Base-by-base conservation (phyloP, 2,888 invertebrate species). In the Zygothrica quintamaculata region DNA sequence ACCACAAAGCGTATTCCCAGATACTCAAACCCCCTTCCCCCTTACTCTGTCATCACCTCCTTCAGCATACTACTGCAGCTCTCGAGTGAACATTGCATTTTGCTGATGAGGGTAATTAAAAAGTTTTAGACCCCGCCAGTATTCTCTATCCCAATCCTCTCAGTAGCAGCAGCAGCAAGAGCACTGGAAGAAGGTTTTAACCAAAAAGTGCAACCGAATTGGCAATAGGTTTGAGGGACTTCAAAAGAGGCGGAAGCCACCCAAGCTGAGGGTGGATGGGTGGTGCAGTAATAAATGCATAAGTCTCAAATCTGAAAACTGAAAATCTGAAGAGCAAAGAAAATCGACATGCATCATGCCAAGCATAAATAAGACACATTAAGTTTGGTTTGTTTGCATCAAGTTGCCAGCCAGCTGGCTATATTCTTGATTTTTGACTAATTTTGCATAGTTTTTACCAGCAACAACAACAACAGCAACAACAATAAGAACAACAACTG, bases 21-120 rank as follows among this genome's bases (percentile, higher is more conserved):
- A 15, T 44, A n/a, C n/a, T n/a, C 29, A 6, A 33, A 46, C 1
- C 22, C 25, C 8, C 9, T 11, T 11, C 7, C 25, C 8, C 11
- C 22, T 18, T 9, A 12, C 29, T 13, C 12, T 5, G 11, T 1
- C 26, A 36, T 18, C 13, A 15, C 5, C 13, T 22, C 15, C 7
- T 4, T 13, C 6, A 2, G 26, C 43, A 43, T 50, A 44, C 50
- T 36, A 31, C 36, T 33, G 36, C 43, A 36, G 69, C 53, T 33
- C 34, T 52, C 22, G 51, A 65, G 65, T 62, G 70, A 55, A 65
- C 68, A 67, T 55, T 77, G 76, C 71, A 71, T 68, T 84, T 81
- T 64, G 82, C 76, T 85, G 84, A 87, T 84, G 84, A 74, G 84
- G 86, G 87, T 84, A 84, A 84, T 84, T 84, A 87, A 87, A 87